These are phyloP conservation scores for Omphaloscelis lunosa DNA, from an alignment of 2,888 invertebrate species.

Conservation along the genomic window DNA sequence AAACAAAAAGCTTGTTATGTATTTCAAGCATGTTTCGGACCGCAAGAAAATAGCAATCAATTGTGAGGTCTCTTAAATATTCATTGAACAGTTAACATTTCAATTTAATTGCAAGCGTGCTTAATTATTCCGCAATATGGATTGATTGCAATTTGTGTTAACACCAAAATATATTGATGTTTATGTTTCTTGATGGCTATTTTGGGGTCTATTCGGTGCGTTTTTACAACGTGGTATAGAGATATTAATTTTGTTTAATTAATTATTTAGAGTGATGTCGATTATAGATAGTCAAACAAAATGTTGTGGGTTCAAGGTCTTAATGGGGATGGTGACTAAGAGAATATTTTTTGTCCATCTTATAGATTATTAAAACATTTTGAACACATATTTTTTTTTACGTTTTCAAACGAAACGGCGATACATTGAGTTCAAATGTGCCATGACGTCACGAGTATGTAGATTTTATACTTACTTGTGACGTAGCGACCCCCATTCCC, in stretches of 20 bases:
- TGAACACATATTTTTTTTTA: too few species aligned
- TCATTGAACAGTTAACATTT: constrained; percentile 50
- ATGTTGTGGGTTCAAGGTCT: not conserved
- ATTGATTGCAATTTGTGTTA: constrained; percentile 34
- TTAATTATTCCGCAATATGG: constrained; percentile 42
- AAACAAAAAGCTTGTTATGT: constrained; percentile 5
- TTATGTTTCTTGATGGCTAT: not conserved
- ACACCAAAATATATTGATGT: constrained; percentile 5
- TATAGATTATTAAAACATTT: too few species aligned
- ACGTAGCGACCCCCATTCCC: too few species aligned
- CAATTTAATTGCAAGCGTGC: constrained; percentile 30
- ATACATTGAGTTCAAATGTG: too few species aligned
- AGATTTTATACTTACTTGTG: too few species aligned
- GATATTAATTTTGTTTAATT: constrained; percentile 11
- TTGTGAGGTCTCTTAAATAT: constrained; percentile 36
- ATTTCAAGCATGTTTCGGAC: constrained; percentile 28
- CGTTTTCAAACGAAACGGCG: too few species aligned
- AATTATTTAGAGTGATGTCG: constrained; percentile 18
- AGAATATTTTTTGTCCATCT: too few species aligned
- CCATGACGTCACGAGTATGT: too few species aligned
- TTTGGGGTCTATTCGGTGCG: not conserved
- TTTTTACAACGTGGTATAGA: not conserved
- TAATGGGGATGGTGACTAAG: not conserved
- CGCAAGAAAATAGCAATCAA: constrained; percentile 39
- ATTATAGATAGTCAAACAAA: constrained; percentile 11